Conservation (phyloP, 2,113 vertebrate genomes). For the Rhinolophus ferrumequinum region DNA sequence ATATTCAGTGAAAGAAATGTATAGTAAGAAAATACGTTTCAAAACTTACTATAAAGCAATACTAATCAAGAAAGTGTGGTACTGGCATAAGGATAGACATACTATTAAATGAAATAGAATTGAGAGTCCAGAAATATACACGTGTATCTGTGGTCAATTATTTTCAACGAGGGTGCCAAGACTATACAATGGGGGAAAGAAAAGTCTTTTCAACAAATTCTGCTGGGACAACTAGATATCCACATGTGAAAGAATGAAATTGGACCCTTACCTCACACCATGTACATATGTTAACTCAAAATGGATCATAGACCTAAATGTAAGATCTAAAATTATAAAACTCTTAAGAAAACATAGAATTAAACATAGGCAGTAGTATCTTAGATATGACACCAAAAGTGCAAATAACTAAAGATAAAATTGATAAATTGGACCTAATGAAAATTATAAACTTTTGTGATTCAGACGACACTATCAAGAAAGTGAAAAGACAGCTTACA, state of each 20-base stretch:
- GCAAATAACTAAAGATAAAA: background rate
- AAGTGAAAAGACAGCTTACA: background rate
- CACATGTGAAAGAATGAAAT: background rate
- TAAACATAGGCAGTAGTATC: background rate
- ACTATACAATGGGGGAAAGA: background rate
- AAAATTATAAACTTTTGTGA: conserved; percentile 7
- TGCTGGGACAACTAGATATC: background rate
- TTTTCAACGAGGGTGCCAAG: background rate
- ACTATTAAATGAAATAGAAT: background rate
- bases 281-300: background rate
- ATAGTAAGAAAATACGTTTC: background rate
- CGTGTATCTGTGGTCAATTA: background rate
- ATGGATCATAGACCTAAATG: background rate
- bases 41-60: background rate
- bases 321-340: background rate
- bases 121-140: background rate
- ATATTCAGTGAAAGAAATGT: background rate
- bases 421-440: background rate
- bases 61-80: background rate
- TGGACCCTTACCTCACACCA: background rate
- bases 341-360: background rate
- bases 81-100: background rate
- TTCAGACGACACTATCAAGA: background rate
- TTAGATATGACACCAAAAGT: background rate
- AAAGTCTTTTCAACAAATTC: conserved; percentile 11